Evolutionary conservation across 2,797 vertebrate genomes (phyloP).

Genomic region (Chaunax sp.): DNA sequence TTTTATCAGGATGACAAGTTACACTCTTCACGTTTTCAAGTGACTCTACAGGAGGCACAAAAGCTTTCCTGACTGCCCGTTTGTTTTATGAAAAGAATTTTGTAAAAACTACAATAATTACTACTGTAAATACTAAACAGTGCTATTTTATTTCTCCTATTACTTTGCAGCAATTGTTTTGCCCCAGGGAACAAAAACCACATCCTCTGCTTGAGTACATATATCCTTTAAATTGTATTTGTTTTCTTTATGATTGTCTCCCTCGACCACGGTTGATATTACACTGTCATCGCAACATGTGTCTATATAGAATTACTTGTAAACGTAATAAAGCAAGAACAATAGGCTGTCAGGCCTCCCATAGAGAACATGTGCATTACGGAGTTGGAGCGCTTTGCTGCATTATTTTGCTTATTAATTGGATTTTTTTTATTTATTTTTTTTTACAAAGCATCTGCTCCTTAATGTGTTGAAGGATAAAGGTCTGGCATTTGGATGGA

Average conservation of each 20-base stretch:
- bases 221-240: not conserved
- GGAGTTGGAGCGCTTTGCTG: not conserved
- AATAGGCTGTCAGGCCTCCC: slow-evolving; percentile 4
- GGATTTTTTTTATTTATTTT: too few relatives aligned
- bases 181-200: not conserved
- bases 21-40: slow-evolving; percentile 46
- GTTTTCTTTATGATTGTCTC: not conserved
- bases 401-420: slow-evolving; percentile 35
- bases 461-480: too few relatives aligned
- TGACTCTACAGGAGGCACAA: slow-evolving; percentile 24
- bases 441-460: too few relatives aligned
- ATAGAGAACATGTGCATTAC: not conserved
- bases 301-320: too few relatives aligned
- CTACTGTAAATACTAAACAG: slow-evolving; percentile 14
- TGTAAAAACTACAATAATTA: slow-evolving; percentile 32
- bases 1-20: slow-evolving; percentile 52
- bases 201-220: not conserved
- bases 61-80: slow-evolving; percentile 12
- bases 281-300: slow-evolving; percentile 4
- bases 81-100: slow-evolving; percentile 5
- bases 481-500: too few relatives aligned
- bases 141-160: slow-evolving; percentile 15
- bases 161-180: not conserved
- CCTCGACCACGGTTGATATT: slow-evolving; percentile 13
- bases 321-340: slow-evolving; percentile 17